Evolutionary conservation across 2,113 vertebrate genomes (phyloP), one percentile per base, ranked within the genome.

Genomic region (Salvelinus namaycush): DNA sequence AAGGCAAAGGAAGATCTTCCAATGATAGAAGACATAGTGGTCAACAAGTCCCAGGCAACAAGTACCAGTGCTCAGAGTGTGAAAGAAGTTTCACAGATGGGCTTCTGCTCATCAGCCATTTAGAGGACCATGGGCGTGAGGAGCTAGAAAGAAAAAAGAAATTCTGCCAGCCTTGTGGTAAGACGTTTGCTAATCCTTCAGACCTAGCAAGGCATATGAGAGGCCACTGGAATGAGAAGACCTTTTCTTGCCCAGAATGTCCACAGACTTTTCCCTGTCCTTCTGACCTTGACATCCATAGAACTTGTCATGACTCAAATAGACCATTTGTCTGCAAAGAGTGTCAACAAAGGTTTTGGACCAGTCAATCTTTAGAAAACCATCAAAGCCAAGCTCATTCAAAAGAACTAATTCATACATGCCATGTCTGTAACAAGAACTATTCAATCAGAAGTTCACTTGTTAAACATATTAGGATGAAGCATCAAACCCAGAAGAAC

Each of bases 1-100:
- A 70, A 27, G 5, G 20, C 7, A 70, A 81, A 72, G 76, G 66
- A 60, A 76, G 0, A 68, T 72, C 80, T 34, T 77, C 29, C n/a
- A 77, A 73, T 65, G 84, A 54, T 3, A 75, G 5, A 86, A 87
- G 34, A 86, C 9, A 62, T 11, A 24, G 59, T 62, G 51, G 51
- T 67, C 27, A 67, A 67, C 24, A 67, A 31, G 22, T 67, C 65
- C 26, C 13, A 67, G 65, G 27, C n/a, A 67, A 29, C 12, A 86
- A 91, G 73, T 94, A 93, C 84, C 94, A 94, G 70, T 94, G 94
- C 81, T 93, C 94, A 51, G 93, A 94, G 81, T 94, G 94, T 81
- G 91, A 93, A 62, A 74, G 89, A 77, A 93, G 90, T 75, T 94
- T 94, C 75, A 92, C 92, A 11, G 93, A 94, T 83, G 93, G 94